Conservation (phyloP, 2,888 invertebrate genomes). For the Yponomeuta evonymella region DNA sequence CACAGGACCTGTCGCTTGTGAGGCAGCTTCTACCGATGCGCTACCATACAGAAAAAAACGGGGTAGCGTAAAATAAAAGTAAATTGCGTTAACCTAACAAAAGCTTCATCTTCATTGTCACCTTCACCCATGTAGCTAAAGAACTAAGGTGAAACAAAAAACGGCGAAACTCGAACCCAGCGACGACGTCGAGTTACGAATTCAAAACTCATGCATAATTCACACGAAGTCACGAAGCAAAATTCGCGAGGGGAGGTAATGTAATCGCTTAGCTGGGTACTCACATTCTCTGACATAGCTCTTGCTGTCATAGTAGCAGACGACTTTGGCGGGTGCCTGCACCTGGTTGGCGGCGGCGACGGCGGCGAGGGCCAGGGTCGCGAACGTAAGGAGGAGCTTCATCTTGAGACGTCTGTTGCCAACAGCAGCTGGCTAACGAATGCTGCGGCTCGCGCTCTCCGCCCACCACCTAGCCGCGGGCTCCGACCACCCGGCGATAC, state of each 20-base stretch:
- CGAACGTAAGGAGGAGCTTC: slow-evolving; percentile 45
- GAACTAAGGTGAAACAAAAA: neutral
- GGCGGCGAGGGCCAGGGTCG: slow-evolving; percentile 33
- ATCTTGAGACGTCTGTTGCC: slow-evolving; percentile 50
- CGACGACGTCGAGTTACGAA: neutral
- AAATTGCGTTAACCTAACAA: neutral
- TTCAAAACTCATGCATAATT: slow-evolving; percentile 24
- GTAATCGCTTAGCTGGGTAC: slow-evolving; percentile 48
- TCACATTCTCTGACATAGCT: slow-evolving; percentile 82
- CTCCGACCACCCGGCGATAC: slow-evolving; percentile 29
- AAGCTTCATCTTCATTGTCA: neutral
- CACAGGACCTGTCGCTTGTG: too few species aligned
- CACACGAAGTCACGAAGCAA: slow-evolving; percentile 25
- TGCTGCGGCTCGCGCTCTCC: slow-evolving; percentile 31
- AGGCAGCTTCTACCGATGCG: neutral
- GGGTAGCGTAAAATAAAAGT: neutral
- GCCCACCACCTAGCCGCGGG: slow-evolving; percentile 19
- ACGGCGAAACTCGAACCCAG: neutral
- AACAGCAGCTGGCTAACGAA: slow-evolving; percentile 53
- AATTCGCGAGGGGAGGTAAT: slow-evolving; percentile 27
- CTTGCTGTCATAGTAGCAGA: slow-evolving; percentile 84
- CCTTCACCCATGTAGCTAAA: neutral
- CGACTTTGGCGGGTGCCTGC: slow-evolving; percentile 74
- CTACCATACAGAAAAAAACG: neutral
- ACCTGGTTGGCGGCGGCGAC: slow-evolving; percentile 50